Evolutionary conservation across 1,140 invertebrate species (phyloP).

Genomic region (Idris sp.): DNA sequence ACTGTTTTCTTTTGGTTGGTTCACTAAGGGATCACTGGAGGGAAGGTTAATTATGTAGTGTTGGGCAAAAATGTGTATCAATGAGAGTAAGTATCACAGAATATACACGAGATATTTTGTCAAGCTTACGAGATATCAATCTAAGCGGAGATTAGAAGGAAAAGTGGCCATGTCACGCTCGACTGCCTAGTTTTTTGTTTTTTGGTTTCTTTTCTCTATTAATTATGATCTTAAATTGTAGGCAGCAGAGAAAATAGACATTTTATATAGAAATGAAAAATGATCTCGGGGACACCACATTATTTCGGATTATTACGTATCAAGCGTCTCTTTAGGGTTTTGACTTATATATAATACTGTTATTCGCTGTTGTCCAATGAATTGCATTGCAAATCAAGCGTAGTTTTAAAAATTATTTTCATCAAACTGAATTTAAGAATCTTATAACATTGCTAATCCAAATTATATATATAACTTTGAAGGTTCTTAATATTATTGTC

Average conservation of each 20-base stretch:
- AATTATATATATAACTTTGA: too few relatives aligned
- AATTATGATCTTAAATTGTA: conserved; percentile 41
- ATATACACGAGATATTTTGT: conserved; percentile 76
- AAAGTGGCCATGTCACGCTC: conserved; percentile 63
- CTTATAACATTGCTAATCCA: too few relatives aligned
- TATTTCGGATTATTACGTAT: conserved; percentile 51
- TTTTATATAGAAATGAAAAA: conserved; percentile 67
- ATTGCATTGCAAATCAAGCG: conserved; percentile 31
- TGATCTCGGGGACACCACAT: conserved; percentile 63
- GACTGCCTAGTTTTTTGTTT: conserved; percentile 44
- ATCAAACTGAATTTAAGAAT: too few relatives aligned
- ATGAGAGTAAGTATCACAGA: conserved; percentile 78
- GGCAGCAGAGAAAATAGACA: conserved; percentile 71
- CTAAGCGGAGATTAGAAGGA: conserved; percentile 73
- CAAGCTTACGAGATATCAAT: conserved; percentile 76
- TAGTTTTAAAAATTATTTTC: background rate
- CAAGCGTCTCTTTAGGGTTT: too few relatives aligned
- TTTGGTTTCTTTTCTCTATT: conserved; percentile 7
- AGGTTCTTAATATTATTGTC: too few relatives aligned
- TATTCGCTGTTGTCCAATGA: conserved; percentile 39
- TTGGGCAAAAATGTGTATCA: conserved; percentile 64
- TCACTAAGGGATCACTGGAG: conserved; percentile 26
- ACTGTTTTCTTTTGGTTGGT: conserved; percentile 49
- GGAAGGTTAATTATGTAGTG: too few relatives aligned
- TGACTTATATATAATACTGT: conserved; percentile 61